phyloP scores from a whole-genome alignment of 1,140 invertebrate genomes.

The Dendrolimus kikuchii region DNA sequence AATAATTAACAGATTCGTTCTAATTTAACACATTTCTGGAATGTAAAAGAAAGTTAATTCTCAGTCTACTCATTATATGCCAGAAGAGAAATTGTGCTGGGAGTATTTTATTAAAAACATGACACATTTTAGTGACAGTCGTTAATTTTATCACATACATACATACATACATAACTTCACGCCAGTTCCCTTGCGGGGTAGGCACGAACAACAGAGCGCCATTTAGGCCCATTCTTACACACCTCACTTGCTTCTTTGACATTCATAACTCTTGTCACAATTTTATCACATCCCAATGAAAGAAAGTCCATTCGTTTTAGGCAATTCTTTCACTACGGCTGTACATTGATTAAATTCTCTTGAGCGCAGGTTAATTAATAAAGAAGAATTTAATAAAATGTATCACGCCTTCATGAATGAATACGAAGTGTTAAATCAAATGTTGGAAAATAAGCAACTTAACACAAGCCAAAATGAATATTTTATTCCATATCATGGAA shows the following conservation, averaged over 20 bases:
- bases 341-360: slow-evolving; percentile 14
- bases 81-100: slow-evolving; percentile 5
- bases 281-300: slow-evolving; percentile 7
- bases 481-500: slow-evolving; percentile 49
- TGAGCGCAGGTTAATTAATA: slow-evolving; percentile 18
- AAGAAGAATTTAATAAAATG: too few species aligned
- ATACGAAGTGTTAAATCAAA: slow-evolving; percentile 15
- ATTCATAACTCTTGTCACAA: too few species aligned
- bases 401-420: slow-evolving; percentile 20
- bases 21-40: slow-evolving; percentile 8
- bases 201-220: too few species aligned
- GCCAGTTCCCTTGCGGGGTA: too few species aligned
- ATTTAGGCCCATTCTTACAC: too few species aligned
- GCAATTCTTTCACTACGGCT: slow-evolving; percentile 11
- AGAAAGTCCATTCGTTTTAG: slow-evolving; percentile 7
- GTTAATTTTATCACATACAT: too few species aligned
- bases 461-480: slow-evolving; percentile 10
- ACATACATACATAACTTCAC: too few species aligned
- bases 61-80: neutral
- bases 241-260: too few species aligned
- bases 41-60: slow-evolving; percentile 4
- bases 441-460: slow-evolving; percentile 3
- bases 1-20: slow-evolving; percentile 5
- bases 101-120: slow-evolving; percentile 6
- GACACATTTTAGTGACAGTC: slow-evolving; percentile 4